Percentiles rank a stretch among this genome's conserved stretches.
These are phyloP conservation scores for Salarias fasciatus DNA, from an alignment of 2,797 vertebrate species.

Conservation along the genomic window DNA sequence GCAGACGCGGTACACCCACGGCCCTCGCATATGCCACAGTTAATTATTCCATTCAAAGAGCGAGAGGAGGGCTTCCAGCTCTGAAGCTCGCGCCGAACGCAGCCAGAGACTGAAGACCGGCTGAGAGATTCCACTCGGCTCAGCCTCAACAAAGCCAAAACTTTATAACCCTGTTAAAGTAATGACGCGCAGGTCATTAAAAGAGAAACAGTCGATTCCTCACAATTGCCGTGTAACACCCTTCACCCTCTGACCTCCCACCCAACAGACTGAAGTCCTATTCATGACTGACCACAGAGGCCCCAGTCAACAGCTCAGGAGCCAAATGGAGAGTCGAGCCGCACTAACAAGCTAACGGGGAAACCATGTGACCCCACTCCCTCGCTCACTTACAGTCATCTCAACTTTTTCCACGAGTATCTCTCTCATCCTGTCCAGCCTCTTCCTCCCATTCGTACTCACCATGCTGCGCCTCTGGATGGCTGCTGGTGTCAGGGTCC, in stretches of 20 bases:
- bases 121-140: background rate
- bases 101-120: constrained; percentile 7
- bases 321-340: constrained; percentile 41
- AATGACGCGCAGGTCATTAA: background rate
- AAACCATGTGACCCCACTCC: constrained; percentile 46
- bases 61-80: constrained; percentile 25
- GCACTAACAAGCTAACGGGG: constrained; percentile 31
- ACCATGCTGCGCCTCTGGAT: constrained; percentile 88
- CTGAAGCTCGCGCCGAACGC: constrained; percentile 13
- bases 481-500: constrained; percentile 86
- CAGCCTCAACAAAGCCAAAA: background rate
- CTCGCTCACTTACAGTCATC: constrained; percentile 15
- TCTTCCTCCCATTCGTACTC: constrained; percentile 70
- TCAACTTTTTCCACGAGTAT: constrained; percentile 31
- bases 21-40: constrained; percentile 37
- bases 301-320: constrained; percentile 55
- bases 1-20: constrained; percentile 53
- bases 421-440: background rate
- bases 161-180: constrained; percentile 1
- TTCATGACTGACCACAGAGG: constrained; percentile 69
- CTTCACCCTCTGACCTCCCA: constrained; percentile 44
- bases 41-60: constrained; percentile 60
- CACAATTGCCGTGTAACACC: constrained; percentile 51
- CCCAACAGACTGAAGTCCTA: constrained; percentile 62
- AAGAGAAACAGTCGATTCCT: constrained; percentile 52